These are phyloP conservation scores for Brachionus paranguensis DNA, from an alignment of 1,140 invertebrate genomes.

Conservation along the genomic window DNA sequence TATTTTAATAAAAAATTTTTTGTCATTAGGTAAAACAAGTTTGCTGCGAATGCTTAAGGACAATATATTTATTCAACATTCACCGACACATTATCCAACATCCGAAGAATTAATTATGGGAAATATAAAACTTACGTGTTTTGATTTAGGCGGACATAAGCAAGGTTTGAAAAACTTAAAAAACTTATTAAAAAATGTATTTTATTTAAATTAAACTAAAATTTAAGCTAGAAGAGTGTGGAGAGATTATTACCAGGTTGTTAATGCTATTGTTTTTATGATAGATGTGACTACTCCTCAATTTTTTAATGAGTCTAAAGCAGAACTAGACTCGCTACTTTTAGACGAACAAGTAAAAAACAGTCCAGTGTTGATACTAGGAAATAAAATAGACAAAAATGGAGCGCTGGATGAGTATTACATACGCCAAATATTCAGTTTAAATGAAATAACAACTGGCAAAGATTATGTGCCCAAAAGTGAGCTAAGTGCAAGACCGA, in stretches of 20 bases:
- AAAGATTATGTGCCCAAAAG: conserved; percentile 82
- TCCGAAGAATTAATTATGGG: conserved; percentile 98
- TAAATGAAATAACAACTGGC: conserved; percentile 90
- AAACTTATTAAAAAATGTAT: too few species aligned
- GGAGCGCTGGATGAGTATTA: conserved; percentile 94
- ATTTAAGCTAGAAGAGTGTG: conserved; percentile 78
- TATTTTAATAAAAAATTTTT: conserved; percentile 58
- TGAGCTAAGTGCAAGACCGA: conserved; percentile 82
- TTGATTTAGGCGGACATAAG: conserved; percentile 96
- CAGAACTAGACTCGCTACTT: conserved; percentile 65
- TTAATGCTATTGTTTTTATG: conserved; percentile 99
- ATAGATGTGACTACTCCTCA: conserved; percentile 85
- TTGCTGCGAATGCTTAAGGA: conserved; percentile 98
- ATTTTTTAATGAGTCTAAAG: conserved; percentile 82
- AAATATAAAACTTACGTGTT: conserved; percentile 98
- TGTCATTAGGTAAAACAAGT: conserved; percentile 63
- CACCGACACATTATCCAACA: conserved; percentile 96
- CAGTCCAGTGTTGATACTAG: conserved; percentile 91
- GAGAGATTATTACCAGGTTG: conserved; percentile 99
- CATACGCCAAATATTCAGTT: conserved; percentile 80
- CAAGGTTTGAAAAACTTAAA: conserved; percentile 59
- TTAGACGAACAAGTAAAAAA: conserved; percentile 91
- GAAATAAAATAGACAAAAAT: conserved; percentile 97
- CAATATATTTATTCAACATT: conserved; percentile 95
- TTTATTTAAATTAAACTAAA: background rate